phyloP scores from a whole-genome alignment of 2,113 vertebrate species.

The Pedetes capensis region DNA sequence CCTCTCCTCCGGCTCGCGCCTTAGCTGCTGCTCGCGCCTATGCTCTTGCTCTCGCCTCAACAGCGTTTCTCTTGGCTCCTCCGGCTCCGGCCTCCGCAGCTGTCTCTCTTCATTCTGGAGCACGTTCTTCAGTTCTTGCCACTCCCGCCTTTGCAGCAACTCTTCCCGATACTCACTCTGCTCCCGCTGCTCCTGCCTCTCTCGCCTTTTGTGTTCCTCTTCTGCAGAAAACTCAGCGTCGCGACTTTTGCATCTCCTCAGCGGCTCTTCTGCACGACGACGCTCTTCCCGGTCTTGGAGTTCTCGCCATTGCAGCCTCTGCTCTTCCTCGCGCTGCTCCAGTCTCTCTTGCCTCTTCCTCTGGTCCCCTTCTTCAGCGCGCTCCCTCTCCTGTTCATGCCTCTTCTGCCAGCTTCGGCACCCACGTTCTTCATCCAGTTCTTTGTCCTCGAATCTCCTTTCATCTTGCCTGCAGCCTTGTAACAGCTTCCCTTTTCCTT shows the following conservation, averaged over 20 bases:
- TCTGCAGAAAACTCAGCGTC: neutral
- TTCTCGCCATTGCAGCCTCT: constrained; percentile 54
- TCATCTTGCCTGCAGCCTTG: constrained; percentile 47
- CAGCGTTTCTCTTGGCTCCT: neutral
- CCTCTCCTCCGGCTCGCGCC: neutral
- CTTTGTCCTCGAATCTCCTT: constrained; percentile 33
- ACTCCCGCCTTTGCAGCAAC: neutral
- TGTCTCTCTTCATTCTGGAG: neutral
- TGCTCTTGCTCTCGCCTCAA: neutral
- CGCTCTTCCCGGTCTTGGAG: rapidly evolving
- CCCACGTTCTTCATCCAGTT: constrained; percentile 33
- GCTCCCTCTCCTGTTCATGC: constrained; percentile 26
- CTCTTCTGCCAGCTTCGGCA: neutral
- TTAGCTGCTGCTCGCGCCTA: neutral
- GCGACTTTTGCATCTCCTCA: neutral
- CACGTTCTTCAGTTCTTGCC: neutral
- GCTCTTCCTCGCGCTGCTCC: neutral
- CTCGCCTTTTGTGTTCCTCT: neutral
- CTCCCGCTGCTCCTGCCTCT: neutral
- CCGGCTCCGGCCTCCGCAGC: neutral
- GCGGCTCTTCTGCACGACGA: neutral
- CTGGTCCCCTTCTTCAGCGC: neutral
- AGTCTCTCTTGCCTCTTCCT: neutral
- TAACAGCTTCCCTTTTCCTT: neutral
- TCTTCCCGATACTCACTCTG: neutral